Evolutionary conservation across 2,797 vertebrate genomes (phyloP).

Genomic region (Melanotaenia boesemani): DNA sequence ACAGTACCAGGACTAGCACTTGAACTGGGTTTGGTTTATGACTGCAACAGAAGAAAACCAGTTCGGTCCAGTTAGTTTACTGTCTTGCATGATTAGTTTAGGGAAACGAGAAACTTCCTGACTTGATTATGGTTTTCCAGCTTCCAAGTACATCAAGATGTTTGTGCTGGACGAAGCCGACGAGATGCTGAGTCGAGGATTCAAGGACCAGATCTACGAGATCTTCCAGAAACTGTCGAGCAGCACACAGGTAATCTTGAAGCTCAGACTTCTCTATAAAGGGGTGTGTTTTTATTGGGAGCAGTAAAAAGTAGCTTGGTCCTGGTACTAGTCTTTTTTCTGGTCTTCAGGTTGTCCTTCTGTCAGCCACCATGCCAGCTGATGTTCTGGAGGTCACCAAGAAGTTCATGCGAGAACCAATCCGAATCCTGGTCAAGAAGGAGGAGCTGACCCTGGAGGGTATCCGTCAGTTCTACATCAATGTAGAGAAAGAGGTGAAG

Average conservation of each 20-base stretch:
- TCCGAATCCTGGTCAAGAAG: conserved; percentile 98
- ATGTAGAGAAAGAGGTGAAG: conserved; percentile 94
- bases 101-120: not conserved
- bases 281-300: too few relatives aligned
- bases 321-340: too few relatives aligned
- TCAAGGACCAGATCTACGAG: conserved; percentile 99
- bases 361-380: conserved; percentile 98
- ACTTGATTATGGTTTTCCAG: conserved; percentile 69
- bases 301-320: too few relatives aligned
- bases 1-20: conserved; percentile 45
- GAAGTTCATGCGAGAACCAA: conserved; percentile 98
- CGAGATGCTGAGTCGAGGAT: conserved; percentile 99
- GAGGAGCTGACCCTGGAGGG: conserved; percentile 99
- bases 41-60: too few relatives aligned
- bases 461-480: conserved; percentile 99
- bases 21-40: too few relatives aligned
- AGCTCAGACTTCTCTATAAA: conserved; percentile 61
- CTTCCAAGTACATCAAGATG: conserved; percentile 97
- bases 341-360: conserved; percentile 90
- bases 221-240: conserved; percentile 93
- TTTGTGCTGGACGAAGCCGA: conserved; percentile 99
- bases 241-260: conserved; percentile 90
- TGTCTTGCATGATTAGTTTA: too few relatives aligned
- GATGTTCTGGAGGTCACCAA: conserved; percentile 99
- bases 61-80: too few relatives aligned